Conservation (phyloP, 2,888 invertebrate species). For the Limnephilus marmoratus region DNA sequence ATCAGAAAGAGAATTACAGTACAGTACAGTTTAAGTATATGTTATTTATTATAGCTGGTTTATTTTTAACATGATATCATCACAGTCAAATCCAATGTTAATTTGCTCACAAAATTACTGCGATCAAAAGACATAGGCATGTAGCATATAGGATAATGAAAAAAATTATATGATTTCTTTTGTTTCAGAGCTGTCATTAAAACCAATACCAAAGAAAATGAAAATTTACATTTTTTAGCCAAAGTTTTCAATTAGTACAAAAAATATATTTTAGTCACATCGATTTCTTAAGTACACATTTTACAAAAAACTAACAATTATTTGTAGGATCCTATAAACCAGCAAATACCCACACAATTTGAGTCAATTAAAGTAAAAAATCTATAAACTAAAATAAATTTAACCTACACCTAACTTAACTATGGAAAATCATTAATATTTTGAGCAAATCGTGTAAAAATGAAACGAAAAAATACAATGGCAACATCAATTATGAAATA, state of each 20-base stretch:
- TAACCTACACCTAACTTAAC: constrained; percentile 46
- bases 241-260: neutral
- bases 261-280: neutral
- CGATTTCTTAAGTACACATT: neutral
- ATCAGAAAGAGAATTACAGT: neutral
- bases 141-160: neutral
- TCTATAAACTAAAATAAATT: constrained; percentile 16
- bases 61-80: neutral
- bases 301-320: neutral
- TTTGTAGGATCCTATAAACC: constrained; percentile 2
- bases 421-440: constrained; percentile 22
- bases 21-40: neutral
- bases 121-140: neutral
- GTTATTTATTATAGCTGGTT: neutral
- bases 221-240: neutral
- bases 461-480: constrained; percentile 11
- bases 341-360: neutral
- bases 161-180: neutral
- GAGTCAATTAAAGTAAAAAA: neutral
- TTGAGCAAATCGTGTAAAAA: constrained; percentile 42
- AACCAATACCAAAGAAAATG: neutral
- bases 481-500: neutral
- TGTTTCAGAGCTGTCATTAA: neutral
- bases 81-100: neutral
- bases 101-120: neutral